Evolutionary conservation across 2,888 invertebrate species (phyloP), one percentile per base, ranked within the genome.

Genomic region (Platycnemis pennipes): DNA sequence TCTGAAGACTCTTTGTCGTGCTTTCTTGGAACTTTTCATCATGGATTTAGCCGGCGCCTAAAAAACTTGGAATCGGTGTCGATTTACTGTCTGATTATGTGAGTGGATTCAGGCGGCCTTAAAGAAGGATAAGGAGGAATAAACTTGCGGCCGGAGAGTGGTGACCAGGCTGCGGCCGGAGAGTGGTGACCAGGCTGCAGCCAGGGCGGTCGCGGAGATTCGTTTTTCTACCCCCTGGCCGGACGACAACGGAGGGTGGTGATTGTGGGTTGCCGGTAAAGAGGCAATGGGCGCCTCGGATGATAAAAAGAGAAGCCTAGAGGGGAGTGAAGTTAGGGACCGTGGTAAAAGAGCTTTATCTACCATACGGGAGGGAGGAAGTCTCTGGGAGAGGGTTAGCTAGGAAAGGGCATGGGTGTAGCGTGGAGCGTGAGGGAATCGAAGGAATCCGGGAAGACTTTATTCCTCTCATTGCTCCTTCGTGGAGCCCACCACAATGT

Each of bases 401-500:
- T n/a, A n/a, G 0, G 63, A 3, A 0, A 19, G 26, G n/a, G 63
- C 26, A 2, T 53, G 13, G n/a, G 7, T 4, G n/a, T 26, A n/a
- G 63, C 2, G 63, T 26, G 22, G 26, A 63, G n/a, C 26, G 63
- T 22, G 63, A 22, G 19, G 16, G 22, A 5, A 63, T 3, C n/a
- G 5, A 26, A n/a, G 26, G 63, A 26, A n/a, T 16, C 53, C 4
- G 63, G 26, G n/a, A 26, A n/a, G 63, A 26, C 26, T 77, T 37
- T 31, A 16, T 37, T 77, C 37, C 13, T 31, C n/a, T 8, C 77
- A 77, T 37, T 5, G 63, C 77, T 77, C 19, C 77, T 37, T n/a
- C n/a, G n/a, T n/a, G n/a, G n/a, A n/a, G n/a, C n/a, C n/a, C 77
- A 37, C 77, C 77, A 77, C 77, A 77, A 37, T 77, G 77, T 77